Base-by-base conservation (phyloP, 2,113 vertebrate genomes). In the Zosterops hypoxanthus region DNA sequence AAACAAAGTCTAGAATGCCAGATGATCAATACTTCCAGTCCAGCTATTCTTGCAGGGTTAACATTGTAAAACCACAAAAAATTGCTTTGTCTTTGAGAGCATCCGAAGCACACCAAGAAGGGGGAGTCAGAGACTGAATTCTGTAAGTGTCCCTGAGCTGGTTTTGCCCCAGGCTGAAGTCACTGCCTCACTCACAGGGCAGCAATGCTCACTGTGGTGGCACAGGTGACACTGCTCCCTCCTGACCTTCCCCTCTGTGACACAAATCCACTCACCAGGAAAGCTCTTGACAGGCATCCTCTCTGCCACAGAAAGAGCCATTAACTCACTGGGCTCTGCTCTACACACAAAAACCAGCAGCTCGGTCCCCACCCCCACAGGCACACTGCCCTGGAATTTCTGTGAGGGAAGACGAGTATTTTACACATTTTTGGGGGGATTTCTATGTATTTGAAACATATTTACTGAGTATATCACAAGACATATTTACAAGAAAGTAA, bases 381-480 rank as follows among this genome's bases (percentile, higher is more conserved):
- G 29, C 53, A 26, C 6, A 6, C 3, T 26, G 17, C 34, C 46
- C 53, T 24, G 56, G 55, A 31, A 65, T 17, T 46, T 31, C 29
- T 52, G 11, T 8, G 41, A 20, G 14, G 33, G 33, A 64, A 69
- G 16, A 77, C 36, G 2, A 18, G 66, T 1, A 14, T 31, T 66
- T 69, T 14, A 36, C 61, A 14, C 0, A 2, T 13, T 61, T 46
- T 39, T 1, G 42, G 50, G 10, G 6, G 8, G 5, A 53, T 26
- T 79, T 60, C 29, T 52, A 29, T 29, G 3, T 50, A 79, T 59
- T 9, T 44, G 24, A 89, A 44, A 64, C 6, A 6, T 17, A 71
- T 53, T 84, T 73, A 46, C 31, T n/a, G 46, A 28, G 31, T 36
- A 6, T 17, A 26, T 23, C 69, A 52, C 17, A 61, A 47, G 12